These are phyloP conservation scores for Carassius auratus DNA, from an alignment of 2,113 vertebrate species.

Conservation along the genomic window DNA sequence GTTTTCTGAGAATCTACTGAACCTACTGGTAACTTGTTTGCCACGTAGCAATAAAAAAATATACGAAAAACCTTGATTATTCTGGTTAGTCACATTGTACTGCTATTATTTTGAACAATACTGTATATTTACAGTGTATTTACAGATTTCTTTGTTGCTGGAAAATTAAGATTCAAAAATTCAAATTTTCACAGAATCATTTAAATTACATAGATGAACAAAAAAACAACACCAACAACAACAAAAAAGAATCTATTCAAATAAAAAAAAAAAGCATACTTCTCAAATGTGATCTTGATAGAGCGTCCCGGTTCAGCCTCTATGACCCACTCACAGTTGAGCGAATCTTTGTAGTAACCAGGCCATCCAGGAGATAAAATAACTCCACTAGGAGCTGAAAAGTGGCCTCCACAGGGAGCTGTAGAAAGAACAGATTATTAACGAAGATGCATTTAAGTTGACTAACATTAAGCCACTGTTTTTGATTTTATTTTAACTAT, in stretches of 20 bases:
- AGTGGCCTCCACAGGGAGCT: conserved; percentile 98
- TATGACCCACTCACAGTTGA: conserved; percentile 99
- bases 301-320: conserved; percentile 96
- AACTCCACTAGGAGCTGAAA: conserved; percentile 92
- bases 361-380: conserved; percentile 99
- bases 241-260: neutral
- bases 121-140: neutral
- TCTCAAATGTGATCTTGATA: conserved; percentile 99
- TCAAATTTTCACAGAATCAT: neutral
- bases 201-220: conserved; percentile 37
- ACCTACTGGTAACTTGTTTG: too few species aligned
- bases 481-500: neutral
- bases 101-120: too few species aligned
- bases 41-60: too few species aligned
- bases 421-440: conserved; percentile 31
- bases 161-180: too few species aligned
- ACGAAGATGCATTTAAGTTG: conserved; percentile 65
- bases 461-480: conserved; percentile 77
- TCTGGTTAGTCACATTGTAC: too few species aligned
- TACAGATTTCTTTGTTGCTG: conserved; percentile 7
- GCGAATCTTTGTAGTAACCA: conserved; percentile 98
- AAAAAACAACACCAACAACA: neutral
- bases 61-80: too few species aligned
- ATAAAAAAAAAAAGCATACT: conserved; percentile 70
- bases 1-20: too few species aligned